Evolutionary conservation across 1,140 invertebrate species (phyloP).

Genomic region (Eupristina koningsbergeri): DNA sequence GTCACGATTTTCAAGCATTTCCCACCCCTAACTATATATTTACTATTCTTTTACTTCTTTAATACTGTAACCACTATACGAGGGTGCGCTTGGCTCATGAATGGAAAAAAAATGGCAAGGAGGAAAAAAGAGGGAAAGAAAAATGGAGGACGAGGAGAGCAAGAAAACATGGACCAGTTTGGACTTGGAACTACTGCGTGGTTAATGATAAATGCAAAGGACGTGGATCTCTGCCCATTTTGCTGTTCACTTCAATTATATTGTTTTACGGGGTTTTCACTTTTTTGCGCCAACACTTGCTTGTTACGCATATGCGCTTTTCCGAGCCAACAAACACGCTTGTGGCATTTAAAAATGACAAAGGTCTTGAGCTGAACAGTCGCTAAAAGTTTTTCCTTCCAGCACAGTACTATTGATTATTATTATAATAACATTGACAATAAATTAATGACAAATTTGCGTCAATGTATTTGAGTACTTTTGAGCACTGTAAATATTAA

Average conservation of each 20-base stretch:
- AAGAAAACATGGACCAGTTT: conserved; percentile 35
- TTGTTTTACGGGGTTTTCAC: not conserved
- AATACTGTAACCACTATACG: not conserved
- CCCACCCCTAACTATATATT: not conserved
- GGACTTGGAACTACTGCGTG: conserved; percentile 34
- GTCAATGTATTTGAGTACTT: too few relatives aligned
- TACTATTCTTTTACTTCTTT: not conserved
- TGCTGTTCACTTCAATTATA: not conserved
- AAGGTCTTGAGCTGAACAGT: not conserved
- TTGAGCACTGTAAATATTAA: too few relatives aligned
- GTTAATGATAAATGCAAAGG: conserved; percentile 17
- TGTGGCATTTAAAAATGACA: not conserved
- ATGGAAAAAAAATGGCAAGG: conserved; percentile 6
- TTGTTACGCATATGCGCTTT: not conserved
- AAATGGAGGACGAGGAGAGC: not conserved
- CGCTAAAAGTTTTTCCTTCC: not conserved
- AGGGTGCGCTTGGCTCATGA: too few relatives aligned
- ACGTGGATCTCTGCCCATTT: not conserved
- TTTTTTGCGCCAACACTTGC: not conserved
- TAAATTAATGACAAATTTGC: too few relatives aligned
- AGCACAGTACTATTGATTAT: too few relatives aligned
- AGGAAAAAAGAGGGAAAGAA: too few relatives aligned
- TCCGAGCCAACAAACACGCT: not conserved
- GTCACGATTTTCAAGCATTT: conserved; percentile 16
- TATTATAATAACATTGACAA: too few relatives aligned